A percentile compares a stretch with the other conserved stretches of the same genome.
These are phyloP conservation scores for Caerostris extrusa DNA, from an alignment of 1,140 invertebrate genomes.

Conservation along the genomic window DNA sequence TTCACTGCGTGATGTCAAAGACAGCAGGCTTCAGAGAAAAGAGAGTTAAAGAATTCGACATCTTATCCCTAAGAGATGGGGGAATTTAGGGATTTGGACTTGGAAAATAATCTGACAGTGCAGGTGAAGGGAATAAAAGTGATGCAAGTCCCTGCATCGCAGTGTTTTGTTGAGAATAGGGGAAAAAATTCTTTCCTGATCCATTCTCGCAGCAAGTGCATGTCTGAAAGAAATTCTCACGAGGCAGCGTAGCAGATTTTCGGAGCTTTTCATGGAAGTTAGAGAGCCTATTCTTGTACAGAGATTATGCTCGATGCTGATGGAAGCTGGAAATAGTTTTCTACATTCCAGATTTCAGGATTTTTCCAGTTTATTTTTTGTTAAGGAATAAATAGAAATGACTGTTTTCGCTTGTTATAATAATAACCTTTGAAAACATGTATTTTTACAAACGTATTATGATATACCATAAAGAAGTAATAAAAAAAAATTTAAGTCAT, in stretches of 20 bases:
- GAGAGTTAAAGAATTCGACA: not conserved
- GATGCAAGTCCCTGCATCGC: not conserved
- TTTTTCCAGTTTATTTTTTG: not conserved
- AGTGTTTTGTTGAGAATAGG: not conserved
- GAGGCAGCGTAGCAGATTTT: not conserved
- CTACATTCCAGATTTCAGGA: not conserved
- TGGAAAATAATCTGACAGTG: not conserved
- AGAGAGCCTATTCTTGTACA: not conserved
- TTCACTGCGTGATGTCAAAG: slow-evolving; percentile 6
- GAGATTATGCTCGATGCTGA: not conserved
- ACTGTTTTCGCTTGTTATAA: too few relatives aligned
- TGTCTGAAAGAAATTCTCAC: not conserved
- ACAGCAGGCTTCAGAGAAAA: not conserved
- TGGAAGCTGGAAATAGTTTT: not conserved
- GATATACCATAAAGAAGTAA: too few relatives aligned
- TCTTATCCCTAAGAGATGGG: not conserved
- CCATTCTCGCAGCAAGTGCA: not conserved
- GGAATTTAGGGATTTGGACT: slow-evolving; percentile 14
- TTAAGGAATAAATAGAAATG: not conserved
- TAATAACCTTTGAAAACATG: too few relatives aligned
- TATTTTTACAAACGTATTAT: too few relatives aligned
- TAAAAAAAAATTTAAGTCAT: too few relatives aligned
- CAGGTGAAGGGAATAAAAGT: not conserved
- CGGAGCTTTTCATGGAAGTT: not conserved
- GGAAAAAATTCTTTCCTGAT: not conserved